Evolutionary conservation across 1,140 invertebrate species (phyloP).

Genomic region (Dreissena polymorpha): DNA sequence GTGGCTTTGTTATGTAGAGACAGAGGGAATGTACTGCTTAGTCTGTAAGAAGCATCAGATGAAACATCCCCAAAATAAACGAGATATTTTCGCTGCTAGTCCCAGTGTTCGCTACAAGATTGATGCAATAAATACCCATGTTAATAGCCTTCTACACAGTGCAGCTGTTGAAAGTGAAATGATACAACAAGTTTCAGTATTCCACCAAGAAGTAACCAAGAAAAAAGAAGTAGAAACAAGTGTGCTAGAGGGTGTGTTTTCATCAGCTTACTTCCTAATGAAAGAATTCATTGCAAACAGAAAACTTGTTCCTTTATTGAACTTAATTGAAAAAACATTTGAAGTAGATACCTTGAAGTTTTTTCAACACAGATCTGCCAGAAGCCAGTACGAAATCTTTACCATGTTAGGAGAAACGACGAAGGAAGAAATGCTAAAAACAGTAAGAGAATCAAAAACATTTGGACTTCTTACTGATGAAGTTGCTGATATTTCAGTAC

Average conservation of each 20-base stretch:
- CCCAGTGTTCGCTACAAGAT: background rate
- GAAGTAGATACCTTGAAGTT: background rate
- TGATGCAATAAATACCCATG: slow-evolving; percentile 6
- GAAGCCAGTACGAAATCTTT: background rate
- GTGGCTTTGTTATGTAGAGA: slow-evolving; percentile 1
- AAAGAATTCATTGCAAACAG: background rate
- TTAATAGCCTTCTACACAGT: background rate
- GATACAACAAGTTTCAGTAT: background rate
- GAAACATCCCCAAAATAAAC: slow-evolving; percentile 4
- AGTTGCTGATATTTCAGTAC: background rate
- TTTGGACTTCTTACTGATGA: background rate
- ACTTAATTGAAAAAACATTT: background rate
- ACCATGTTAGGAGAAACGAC: background rate
- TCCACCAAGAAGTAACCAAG: background rate
- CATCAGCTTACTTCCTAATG: background rate
- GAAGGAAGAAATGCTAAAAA: background rate
- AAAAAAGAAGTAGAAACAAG: background rate
- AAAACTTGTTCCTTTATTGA: background rate
- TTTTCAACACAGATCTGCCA: background rate
- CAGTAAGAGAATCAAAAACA: background rate
- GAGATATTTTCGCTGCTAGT: background rate
- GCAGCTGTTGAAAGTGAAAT: background rate
- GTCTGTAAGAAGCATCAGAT: slow-evolving; percentile 8
- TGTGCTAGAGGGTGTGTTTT: background rate
- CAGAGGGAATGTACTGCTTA: slow-evolving; percentile 2